These are phyloP conservation scores for human DNA, from an alignment of 2,113 vertebrate genomes.

Conservation along the genomic window DNA sequence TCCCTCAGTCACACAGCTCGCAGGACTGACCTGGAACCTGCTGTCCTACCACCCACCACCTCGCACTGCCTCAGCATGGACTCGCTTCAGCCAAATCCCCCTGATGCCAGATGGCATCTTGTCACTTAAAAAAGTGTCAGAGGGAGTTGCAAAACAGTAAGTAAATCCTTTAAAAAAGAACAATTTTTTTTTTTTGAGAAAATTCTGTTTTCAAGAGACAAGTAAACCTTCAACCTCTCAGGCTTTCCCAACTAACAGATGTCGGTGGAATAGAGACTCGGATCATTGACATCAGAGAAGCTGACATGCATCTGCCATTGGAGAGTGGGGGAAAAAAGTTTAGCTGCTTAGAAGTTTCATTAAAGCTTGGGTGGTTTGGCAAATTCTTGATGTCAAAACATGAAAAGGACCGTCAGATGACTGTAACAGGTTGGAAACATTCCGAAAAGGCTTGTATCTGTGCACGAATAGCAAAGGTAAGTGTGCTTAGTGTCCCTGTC, in stretches of 20 bases:
- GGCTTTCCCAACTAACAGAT: neutral
- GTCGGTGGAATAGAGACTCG: neutral
- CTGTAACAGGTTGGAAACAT: neutral
- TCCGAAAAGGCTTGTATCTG: neutral
- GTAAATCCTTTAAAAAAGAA: neutral
- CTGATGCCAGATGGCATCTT: neutral
- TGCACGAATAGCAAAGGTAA: neutral
- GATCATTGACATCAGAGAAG: neutral
- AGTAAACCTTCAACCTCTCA: neutral
- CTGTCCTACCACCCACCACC: neutral
- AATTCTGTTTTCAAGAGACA: neutral
- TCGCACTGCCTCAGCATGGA: neutral
- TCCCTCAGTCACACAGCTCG: too few species aligned
- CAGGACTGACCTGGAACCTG: neutral
- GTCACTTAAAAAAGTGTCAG: neutral
- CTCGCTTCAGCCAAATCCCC: fast-evolving
- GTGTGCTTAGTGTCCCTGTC: neutral
- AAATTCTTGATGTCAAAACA: neutral
- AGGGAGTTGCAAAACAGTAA: neutral
- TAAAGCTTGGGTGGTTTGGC: neutral
- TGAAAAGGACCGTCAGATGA: neutral
- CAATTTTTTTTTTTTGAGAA: neutral
- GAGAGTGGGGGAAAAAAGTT: neutral
- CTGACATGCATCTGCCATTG: neutral
- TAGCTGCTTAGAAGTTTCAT: neutral